These are phyloP conservation scores for Apamea anceps DNA, from an alignment of 2,888 invertebrate species.

Conservation along the genomic window DNA sequence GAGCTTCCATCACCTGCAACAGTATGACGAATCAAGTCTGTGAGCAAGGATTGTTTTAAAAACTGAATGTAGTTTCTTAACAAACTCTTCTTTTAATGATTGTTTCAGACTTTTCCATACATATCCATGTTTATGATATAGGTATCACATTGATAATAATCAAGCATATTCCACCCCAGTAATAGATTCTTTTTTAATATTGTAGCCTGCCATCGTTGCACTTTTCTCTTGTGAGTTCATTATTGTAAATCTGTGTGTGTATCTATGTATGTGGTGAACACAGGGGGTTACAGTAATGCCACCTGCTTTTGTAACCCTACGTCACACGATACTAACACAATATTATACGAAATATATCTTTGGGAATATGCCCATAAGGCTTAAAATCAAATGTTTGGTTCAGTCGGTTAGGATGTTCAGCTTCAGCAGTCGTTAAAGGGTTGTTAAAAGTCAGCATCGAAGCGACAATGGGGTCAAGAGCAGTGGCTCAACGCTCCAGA, in stretches of 20 bases:
- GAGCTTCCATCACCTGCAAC: constrained; percentile 82
- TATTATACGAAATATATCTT: constrained; percentile 2
- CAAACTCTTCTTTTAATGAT: not conserved
- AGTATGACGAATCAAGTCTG: not conserved
- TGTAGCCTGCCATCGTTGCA: not conserved
- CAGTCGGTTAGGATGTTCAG: constrained; percentile 2
- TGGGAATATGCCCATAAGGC: rapidly evolving
- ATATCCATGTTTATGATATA: not conserved
- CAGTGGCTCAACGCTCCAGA: constrained; percentile 7
- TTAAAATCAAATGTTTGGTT: not conserved
- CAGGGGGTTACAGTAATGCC: not conserved
- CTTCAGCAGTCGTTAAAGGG: not conserved
- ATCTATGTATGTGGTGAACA: not conserved
- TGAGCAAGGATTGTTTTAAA: not conserved
- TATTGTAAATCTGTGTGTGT: constrained; percentile 14
- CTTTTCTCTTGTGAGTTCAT: constrained; percentile 5
- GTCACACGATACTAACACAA: not conserved
- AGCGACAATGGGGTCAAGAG: constrained; percentile 39
- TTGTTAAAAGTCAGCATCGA: constrained; percentile 27
- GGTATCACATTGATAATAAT: not conserved
- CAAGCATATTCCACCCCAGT: not conserved
- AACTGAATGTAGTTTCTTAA: not conserved
- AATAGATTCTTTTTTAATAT: not conserved
- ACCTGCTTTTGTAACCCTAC: not conserved
- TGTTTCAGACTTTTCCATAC: not conserved